A percentile compares a stretch with the other conserved stretches of the same genome.
Conservation (phyloP, 2,797 vertebrate species). For the Pseudochromis fuscus region DNA sequence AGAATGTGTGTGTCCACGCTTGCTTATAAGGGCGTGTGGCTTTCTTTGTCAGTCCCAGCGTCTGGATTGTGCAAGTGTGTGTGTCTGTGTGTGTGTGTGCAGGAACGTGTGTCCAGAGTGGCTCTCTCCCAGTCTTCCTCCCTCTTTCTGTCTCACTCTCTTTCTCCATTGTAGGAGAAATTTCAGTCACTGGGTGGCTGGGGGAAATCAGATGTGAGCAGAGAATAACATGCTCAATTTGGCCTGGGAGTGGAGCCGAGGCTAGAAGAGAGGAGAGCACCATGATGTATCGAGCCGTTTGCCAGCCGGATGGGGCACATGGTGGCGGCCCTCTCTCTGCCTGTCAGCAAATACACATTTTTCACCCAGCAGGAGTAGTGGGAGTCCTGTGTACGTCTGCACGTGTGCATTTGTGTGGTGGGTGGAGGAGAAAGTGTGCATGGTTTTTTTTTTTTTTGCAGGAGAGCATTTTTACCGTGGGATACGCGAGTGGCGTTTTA, state of each 20-base stretch:
- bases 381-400: conserved; percentile 75
- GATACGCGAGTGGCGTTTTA: conserved; percentile 23
- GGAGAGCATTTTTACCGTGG: conserved; percentile 22
- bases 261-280: conserved; percentile 68
- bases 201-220: conserved; percentile 91
- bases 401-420: conserved; percentile 28
- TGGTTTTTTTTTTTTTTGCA: conserved; percentile 50
- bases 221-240: conserved; percentile 94
- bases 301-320: conserved; percentile 85
- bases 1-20: conserved; percentile 47
- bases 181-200: conserved; percentile 88
- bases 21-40: conserved; percentile 61
- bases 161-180: conserved; percentile 87
- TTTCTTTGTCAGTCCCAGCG: conserved; percentile 64
- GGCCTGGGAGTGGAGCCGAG: conserved; percentile 86
- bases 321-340: conserved; percentile 85
- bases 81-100: conserved; percentile 31
- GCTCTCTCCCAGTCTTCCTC: conserved; percentile 49
- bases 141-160: conserved; percentile 78
- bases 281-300: conserved; percentile 91
- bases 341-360: conserved; percentile 93
- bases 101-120: conserved; percentile 67
- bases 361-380: conserved; percentile 89
- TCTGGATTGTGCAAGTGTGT: conserved; percentile 45
- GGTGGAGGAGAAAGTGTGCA: conserved; percentile 28